Evolutionary conservation across 2,888 invertebrate species (phyloP), one percentile per base, ranked within the genome.

Genomic region (Tachystola acroxantha): DNA sequence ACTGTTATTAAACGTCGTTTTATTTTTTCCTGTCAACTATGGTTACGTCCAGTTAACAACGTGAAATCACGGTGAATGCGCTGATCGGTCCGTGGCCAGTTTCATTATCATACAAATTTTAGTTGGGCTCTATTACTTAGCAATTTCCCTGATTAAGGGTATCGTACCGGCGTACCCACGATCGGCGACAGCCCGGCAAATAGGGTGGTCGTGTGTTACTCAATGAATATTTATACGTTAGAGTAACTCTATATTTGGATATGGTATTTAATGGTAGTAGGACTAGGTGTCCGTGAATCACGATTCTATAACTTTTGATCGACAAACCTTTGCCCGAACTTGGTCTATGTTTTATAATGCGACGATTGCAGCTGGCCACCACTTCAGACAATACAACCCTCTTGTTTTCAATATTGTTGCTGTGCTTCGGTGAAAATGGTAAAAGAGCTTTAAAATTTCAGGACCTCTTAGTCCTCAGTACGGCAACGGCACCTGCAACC

Each of bases 61-160:
- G 45, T 44, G 44, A 60, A 64, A 63, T 60, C 50, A 57, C 54
- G 48, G 45, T 43, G 51, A 56, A 39, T 50, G 57, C 51, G 48
- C 44, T 46, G 57, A 56, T 53, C 53, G 56, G 45, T 40, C 49
- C 45, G 40, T 48, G 49, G 51, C 48, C 47, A 49, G 53, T 64
- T 68, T 62, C 64, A 75, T 75, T 77, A 73, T 58, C 66, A 72
- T 71, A 74, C 64, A 76, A 71, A 77, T 69, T 75, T 74, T 65
- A 64, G 66, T 64, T 60, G 54, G 53, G 54, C 64, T 61, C 63
- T 67, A 75, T 76, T 77, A 72, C 68, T 73, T 69, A 67, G 73
- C 69, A 73, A 76, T 80, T 76, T 76, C 58, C 64, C 64, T 72
- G 73, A 75, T 76, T 78, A 78, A 74, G 69, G 67, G 68, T 65